Conservation (phyloP, 2,113 vertebrate species). For the Myodes glareolus region DNA sequence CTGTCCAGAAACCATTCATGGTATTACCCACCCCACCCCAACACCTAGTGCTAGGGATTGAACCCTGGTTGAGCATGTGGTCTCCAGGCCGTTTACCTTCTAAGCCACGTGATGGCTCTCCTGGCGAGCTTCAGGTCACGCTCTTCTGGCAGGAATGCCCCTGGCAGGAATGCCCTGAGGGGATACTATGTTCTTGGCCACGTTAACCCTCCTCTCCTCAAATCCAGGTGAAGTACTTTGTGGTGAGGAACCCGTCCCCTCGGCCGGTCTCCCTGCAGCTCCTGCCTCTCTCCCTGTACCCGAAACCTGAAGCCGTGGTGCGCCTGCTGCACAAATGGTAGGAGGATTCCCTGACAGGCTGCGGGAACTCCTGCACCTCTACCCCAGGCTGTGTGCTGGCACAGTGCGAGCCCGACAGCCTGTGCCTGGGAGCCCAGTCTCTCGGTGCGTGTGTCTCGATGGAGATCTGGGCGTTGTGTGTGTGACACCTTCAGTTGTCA, state of each 20-base stretch:
- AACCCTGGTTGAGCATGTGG: background rate
- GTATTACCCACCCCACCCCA: background rate
- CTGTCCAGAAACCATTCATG: background rate
- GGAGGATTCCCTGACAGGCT: background rate
- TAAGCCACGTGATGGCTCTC: background rate
- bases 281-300: constrained; percentile 92
- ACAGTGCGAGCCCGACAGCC: fast-evolving
- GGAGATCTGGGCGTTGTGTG: background rate
- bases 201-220: constrained; percentile 68
- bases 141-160: background rate
- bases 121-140: background rate
- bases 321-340: constrained; percentile 96
- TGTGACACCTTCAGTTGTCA: background rate
- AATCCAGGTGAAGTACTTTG: constrained; percentile 92
- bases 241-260: constrained; percentile 94
- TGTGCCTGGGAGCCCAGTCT: background rate
- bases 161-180: background rate
- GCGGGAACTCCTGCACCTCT: background rate
- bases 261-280: constrained; percentile 94
- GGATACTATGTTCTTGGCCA: fast-evolving
- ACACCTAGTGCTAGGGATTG: background rate
- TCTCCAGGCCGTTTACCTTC: fast-evolving
- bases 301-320: constrained; percentile 91
- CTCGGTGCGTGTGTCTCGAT: background rate
- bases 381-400: background rate